These are phyloP conservation scores for Pipistrellus nathusii DNA, from an alignment of 2,797 vertebrate species.

Conservation along the genomic window DNA sequence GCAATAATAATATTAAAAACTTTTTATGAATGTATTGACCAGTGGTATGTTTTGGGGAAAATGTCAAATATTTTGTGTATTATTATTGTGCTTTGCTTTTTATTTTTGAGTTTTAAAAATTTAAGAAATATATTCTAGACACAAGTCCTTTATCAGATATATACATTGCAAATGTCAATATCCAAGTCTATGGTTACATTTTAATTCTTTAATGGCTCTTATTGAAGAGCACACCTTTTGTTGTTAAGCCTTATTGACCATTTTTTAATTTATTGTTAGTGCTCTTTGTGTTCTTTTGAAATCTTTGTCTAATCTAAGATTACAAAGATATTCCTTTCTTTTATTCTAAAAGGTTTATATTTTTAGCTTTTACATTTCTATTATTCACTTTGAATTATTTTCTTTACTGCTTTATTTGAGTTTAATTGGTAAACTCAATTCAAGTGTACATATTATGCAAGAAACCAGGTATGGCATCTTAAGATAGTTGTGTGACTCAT, in stretches of 20 bases:
- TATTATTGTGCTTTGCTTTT: neutral
- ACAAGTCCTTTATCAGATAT: neutral
- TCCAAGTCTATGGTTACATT: neutral
- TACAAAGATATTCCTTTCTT: neutral
- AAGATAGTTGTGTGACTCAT: neutral
- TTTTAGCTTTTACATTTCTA: neutral
- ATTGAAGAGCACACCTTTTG: neutral
- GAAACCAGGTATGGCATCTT: neutral
- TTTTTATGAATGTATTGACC: neutral
- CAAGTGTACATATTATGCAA: neutral
- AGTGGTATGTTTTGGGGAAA: neutral
- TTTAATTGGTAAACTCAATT: neutral
- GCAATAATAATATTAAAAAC: neutral
- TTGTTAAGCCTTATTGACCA: neutral
- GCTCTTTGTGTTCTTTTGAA: neutral
- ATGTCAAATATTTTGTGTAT: neutral
- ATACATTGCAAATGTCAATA: neutral
- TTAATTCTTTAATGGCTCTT: neutral
- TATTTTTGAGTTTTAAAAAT: neutral
- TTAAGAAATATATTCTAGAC: neutral
- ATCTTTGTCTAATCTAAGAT: neutral
- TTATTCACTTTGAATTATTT: neutral
- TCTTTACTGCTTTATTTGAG: neutral
- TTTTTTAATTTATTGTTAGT: neutral
- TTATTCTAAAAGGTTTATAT: neutral